Evolutionary conservation across 1,140 invertebrate species (phyloP).

Genomic region (Amyelois transitella): DNA sequence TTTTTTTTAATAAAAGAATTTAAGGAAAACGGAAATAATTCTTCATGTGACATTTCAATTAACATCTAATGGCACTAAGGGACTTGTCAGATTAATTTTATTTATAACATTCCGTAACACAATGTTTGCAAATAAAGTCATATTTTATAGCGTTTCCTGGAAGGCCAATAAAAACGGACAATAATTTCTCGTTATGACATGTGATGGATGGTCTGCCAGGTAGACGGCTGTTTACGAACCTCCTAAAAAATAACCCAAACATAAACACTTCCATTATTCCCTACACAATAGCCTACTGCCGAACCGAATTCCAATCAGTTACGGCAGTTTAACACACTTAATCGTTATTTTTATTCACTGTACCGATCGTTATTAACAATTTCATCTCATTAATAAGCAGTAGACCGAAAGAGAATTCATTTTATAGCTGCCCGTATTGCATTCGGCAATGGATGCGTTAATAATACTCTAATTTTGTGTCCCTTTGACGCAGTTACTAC

Average conservation of each 20-base stretch:
- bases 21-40: neutral
- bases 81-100: conserved; percentile 33
- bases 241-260: conserved; percentile 57
- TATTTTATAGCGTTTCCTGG: conserved; percentile 30
- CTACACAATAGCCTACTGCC: conserved; percentile 48
- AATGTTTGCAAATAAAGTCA: conserved; percentile 66
- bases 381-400: conserved; percentile 66
- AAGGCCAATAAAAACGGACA: conserved; percentile 45
- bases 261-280: conserved; percentile 64
- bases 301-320: conserved; percentile 59
- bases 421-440: conserved; percentile 31
- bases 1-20: too few species aligned
- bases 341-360: conserved; percentile 61
- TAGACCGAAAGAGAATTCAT: conserved; percentile 50
- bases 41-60: neutral
- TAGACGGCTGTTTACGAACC: conserved; percentile 39
- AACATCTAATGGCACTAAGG: neutral
- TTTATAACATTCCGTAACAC: conserved; percentile 27
- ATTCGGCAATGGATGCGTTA: conserved; percentile 43
- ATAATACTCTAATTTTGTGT: conserved; percentile 46
- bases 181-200: conserved; percentile 57
- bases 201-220: conserved; percentile 64
- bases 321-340: conserved; percentile 67
- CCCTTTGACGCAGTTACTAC: neutral
- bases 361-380: conserved; percentile 62